These are phyloP conservation scores for Dryobota labecula DNA, from an alignment of 2,888 invertebrate species.

Conservation along the genomic window DNA sequence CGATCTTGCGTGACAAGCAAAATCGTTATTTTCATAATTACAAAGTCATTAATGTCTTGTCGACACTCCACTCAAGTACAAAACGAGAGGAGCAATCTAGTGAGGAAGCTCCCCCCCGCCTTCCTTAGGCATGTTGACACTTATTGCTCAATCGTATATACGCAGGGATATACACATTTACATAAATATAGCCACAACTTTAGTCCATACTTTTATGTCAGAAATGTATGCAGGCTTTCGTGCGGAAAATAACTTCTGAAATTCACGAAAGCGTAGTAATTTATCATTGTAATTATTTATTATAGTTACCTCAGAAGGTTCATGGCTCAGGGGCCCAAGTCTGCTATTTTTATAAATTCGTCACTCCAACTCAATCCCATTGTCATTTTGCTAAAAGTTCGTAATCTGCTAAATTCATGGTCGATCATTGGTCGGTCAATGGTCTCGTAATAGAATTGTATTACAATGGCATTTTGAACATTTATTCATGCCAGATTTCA, in stretches of 20 bases:
- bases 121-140: conserved; percentile 51
- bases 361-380: no score
- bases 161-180: conserved; percentile 32
- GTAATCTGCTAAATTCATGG: no score
- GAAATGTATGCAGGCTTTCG: conserved; percentile 54
- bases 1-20: conserved; percentile 64
- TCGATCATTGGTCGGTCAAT: no score
- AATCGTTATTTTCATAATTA: conserved; percentile 69
- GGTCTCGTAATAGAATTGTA: no score
- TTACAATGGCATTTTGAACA: no score
- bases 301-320: conserved; percentile 46
- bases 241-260: conserved; percentile 61
- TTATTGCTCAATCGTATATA: conserved; percentile 51
- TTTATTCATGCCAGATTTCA: no score
- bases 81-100: conserved; percentile 64
- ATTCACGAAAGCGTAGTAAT: conserved; percentile 56
- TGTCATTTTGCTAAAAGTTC: no score
- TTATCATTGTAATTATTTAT: conserved; percentile 65
- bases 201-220: conserved; percentile 61
- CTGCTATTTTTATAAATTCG: no score
- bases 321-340: conserved; percentile 47
- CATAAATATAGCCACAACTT: conserved; percentile 43
- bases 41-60: conserved; percentile 70
- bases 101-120: conserved; percentile 42
- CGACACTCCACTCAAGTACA: conserved; percentile 61